Base-by-base conservation (phyloP, 2,888 invertebrate species). In the Scaeva pyrastri region DNA sequence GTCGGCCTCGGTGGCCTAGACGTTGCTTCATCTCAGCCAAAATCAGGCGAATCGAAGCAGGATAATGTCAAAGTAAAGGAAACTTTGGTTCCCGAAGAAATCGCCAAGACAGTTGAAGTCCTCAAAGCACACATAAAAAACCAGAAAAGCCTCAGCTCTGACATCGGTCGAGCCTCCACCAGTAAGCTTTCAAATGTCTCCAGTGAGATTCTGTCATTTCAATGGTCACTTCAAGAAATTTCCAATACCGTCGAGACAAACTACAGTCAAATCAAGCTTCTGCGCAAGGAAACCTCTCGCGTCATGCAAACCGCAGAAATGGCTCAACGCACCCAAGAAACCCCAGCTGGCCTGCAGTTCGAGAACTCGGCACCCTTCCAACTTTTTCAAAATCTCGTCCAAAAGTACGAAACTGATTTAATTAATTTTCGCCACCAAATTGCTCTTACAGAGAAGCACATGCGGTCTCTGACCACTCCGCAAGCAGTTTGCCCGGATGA, bases 61-160 rank as follows among this genome's bases (percentile, higher is more conserved):
- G 92, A 93, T 70, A 91, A 90, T 6, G 88, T 91, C 0, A 91
- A 91, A 88, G 91, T 92, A 0, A 93, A 92, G 88, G 93, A 93
- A 70, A 91, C 91, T 0, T 91, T 91, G 88, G 91, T 98, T 77
- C 97, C 97, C 0, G 96, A 96, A 89, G 96, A 97, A 92, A 95
- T 98, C 68, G 93, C 94, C 26, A 95, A 95, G 88, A 95, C 96
- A 0, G 96, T 98, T 31, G 97, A 97, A 78, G 93, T 94, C 2
- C 96, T 98, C 90, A 97, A 97, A 93, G 95, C 95, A 77, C 96
- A 96, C 91, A 96, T 98, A 0, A 97, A 97, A 93, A 96, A 96
- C 78, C 97, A 98, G 91, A 98, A 98, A 91, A 93, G 94, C 0
- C 93, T 96, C 43, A 95, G 96, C 83, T 97, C 97, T 0, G 97